Percentiles rank a stretch among this genome's conserved stretches.
Conservation (phyloP, 2,888 invertebrate genomes). For the Ophion obscuratus region DNA sequence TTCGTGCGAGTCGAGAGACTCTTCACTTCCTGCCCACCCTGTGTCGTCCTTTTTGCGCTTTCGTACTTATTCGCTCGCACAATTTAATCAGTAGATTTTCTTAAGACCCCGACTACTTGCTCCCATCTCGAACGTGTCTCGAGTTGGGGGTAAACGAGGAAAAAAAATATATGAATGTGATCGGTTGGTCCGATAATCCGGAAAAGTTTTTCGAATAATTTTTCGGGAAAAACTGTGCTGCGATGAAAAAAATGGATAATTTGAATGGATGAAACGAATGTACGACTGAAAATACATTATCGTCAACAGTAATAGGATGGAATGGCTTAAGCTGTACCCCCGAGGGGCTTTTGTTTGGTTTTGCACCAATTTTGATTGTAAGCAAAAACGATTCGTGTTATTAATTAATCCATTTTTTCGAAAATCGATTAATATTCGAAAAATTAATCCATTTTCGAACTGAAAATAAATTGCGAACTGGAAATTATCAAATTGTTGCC, state of each 20-base stretch:
- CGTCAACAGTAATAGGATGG: background rate
- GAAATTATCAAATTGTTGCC: too few species aligned
- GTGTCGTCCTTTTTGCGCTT: conserved; percentile 17
- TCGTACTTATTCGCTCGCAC: conserved; percentile 34
- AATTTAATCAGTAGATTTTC: conserved; percentile 42
- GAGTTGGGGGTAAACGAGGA: background rate
- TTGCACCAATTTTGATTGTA: background rate
- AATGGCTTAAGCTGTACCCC: background rate
- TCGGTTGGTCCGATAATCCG: background rate
- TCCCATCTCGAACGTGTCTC: background rate
- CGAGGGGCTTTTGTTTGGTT: background rate
- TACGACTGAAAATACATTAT: background rate
- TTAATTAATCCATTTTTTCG: background rate
- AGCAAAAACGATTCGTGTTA: too few species aligned
- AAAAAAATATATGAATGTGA: background rate
- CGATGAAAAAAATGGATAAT: background rate
- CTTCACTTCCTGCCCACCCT: conserved; percentile 1
- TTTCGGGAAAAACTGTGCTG: background rate
- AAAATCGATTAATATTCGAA: background rate
- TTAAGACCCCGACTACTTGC: background rate
- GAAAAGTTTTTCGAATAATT: background rate
- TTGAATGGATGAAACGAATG: background rate
- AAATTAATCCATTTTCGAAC: background rate
- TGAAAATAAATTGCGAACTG: background rate
- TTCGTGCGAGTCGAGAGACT: conserved; percentile 38